phyloP scores from a whole-genome alignment of 2,888 invertebrate species.

The Hypsopygia costalis region DNA sequence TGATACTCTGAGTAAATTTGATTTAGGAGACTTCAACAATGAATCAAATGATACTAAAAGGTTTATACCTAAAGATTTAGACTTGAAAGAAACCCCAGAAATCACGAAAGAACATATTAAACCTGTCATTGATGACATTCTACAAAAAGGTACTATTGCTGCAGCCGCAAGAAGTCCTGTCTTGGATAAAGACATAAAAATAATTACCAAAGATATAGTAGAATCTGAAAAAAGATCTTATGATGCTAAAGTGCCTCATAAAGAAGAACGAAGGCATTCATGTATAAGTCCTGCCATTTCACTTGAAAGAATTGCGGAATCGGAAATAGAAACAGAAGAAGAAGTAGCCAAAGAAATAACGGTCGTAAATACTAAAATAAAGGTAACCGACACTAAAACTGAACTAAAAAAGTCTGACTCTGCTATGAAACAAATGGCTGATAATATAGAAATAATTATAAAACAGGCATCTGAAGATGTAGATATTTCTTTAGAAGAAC shows the following conservation, averaged over 20 bases:
- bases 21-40: constrained; percentile 39
- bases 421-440: constrained; percentile 76
- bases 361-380: constrained; percentile 24
- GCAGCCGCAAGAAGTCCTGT: constrained; percentile 58
- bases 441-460: constrained; percentile 74
- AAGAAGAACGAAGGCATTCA: constrained; percentile 70
- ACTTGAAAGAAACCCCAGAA: constrained; percentile 45
- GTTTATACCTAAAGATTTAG: constrained; percentile 42
- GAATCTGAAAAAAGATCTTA: constrained; percentile 68
- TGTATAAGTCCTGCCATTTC: constrained; percentile 73
- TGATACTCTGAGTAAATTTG: constrained; percentile 62
- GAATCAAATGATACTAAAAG: constrained; percentile 39
- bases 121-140: constrained; percentile 66
- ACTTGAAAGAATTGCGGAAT: constrained; percentile 69
- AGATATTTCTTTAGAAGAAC: constrained; percentile 64
- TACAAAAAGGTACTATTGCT: constrained; percentile 61
- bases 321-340: constrained; percentile 68
- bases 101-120: constrained; percentile 67
- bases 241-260: constrained; percentile 68
- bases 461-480: constrained; percentile 74
- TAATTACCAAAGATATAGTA: constrained; percentile 53
- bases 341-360: constrained; percentile 38
- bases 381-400: constrained; percentile 28
- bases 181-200: constrained; percentile 62
- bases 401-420: constrained; percentile 72